phyloP scores from a whole-genome alignment of 2,797 vertebrate genomes.

The Glossophaga mutica region DNA sequence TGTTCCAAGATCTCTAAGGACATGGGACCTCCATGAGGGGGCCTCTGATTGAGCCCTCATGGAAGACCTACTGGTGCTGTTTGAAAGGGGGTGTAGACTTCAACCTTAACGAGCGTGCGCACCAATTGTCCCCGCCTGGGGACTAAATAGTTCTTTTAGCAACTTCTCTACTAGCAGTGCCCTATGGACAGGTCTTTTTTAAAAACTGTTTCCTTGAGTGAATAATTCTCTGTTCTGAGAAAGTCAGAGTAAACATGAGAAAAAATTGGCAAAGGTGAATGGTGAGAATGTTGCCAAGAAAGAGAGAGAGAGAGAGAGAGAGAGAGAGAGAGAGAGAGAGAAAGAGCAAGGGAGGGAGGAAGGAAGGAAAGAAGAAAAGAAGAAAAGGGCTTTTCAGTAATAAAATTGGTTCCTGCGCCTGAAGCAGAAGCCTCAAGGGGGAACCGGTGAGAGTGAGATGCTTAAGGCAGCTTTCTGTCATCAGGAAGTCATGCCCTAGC shows the following conservation, averaged over 20 bases:
- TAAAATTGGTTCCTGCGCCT: background rate
- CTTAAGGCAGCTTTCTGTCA: background rate
- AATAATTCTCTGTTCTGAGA: conserved; percentile 23
- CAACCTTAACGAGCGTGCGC: background rate
- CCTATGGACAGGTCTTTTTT: background rate
- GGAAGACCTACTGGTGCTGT: background rate
- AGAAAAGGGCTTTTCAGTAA: background rate
- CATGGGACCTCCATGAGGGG: background rate
- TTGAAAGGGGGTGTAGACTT: background rate
- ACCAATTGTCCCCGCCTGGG: background rate
- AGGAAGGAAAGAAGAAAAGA: background rate
- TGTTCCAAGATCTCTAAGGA: background rate
- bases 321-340: no score
- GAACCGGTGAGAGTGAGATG: background rate
- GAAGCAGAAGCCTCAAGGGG: background rate
- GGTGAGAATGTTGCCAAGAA: background rate
- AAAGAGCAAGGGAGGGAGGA: no score
- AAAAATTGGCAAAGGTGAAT: background rate
- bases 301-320: no score
- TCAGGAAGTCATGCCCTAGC: background rate
- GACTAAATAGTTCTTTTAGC: background rate
- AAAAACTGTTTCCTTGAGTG: background rate
- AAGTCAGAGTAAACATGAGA: conserved; percentile 1
- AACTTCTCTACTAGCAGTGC: background rate
- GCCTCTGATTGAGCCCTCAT: background rate